A percentile compares a stretch with the other conserved stretches of the same genome.
These are phyloP conservation scores for Ceriagrion tenellum DNA, from an alignment of 2,888 invertebrate species.

Conservation along the genomic window DNA sequence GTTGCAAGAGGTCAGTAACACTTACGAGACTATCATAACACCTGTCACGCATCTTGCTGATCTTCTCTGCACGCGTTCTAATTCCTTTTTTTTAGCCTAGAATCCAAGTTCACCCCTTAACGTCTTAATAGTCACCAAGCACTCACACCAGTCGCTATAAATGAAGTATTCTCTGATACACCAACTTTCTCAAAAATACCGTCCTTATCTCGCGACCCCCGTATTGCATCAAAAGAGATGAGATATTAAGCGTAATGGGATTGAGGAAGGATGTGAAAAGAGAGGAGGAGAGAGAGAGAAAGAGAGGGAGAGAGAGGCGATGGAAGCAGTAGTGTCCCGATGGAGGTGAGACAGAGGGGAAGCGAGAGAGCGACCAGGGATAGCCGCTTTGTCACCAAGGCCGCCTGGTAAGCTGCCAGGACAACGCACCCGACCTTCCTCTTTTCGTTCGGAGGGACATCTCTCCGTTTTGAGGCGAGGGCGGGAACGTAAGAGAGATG, in stretches of 20 bases:
- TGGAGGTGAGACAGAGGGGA: not conserved
- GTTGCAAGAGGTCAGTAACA: no score
- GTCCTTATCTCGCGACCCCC: no score
- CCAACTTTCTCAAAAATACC: no score
- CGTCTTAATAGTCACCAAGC: no score
- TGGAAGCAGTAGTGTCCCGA: not conserved
- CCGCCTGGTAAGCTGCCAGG: conserved; percentile 51
- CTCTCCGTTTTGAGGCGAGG: not conserved
- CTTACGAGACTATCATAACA: no score
- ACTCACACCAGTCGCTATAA: no score
- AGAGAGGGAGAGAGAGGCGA: not conserved
- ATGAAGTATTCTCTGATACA: no score
- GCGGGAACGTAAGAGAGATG: not conserved
- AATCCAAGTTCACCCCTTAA: no score
- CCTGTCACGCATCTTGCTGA: no score
- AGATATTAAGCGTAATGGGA: not conserved
- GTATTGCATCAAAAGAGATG: not conserved
- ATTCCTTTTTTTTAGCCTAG: no score
- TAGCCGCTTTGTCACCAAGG: conserved; percentile 51
- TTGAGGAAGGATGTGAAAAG: not conserved
- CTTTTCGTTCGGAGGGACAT: not conserved
- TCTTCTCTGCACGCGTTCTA: no score
- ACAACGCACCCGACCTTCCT: conserved; percentile 52
- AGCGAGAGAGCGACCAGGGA: not conserved
- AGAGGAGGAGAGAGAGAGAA: not conserved